A percentile compares a stretch with the other conserved stretches of the same genome.
phyloP scores from a whole-genome alignment of 2,797 vertebrate species.

The Hippoglossus hippoglossus region DNA sequence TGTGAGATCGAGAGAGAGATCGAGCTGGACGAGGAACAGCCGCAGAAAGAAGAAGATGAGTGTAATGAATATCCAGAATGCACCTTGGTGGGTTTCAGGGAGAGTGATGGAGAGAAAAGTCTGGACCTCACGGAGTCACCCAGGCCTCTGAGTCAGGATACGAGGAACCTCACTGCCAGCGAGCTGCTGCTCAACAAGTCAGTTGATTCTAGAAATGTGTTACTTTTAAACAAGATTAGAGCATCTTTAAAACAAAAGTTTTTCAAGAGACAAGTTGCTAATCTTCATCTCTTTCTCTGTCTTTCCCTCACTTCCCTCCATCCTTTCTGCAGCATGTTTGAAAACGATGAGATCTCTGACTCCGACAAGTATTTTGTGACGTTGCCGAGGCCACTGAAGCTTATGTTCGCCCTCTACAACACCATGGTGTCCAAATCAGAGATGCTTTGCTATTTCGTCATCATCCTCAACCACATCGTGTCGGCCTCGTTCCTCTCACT shows the following conservation, averaged over 20 bases:
- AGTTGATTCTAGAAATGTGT: slow-evolving; percentile 46
- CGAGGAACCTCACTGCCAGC: slow-evolving; percentile 80
- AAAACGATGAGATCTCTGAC: slow-evolving; percentile 77
- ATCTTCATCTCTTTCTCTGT: background rate
- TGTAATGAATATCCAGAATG: slow-evolving; percentile 33
- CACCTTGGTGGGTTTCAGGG: slow-evolving; percentile 35
- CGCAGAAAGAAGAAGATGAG: slow-evolving; percentile 46
- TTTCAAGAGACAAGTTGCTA: background rate
- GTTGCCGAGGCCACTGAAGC: slow-evolving; percentile 73
- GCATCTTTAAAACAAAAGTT: background rate
- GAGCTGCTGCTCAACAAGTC: slow-evolving; percentile 85
- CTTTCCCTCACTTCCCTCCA: background rate
- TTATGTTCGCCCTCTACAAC: slow-evolving; percentile 81
- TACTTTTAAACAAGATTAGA: background rate
- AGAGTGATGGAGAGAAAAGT: slow-evolving; percentile 60
- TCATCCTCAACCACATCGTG: slow-evolving; percentile 84
- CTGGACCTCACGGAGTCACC: slow-evolving; percentile 54
- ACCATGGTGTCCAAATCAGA: slow-evolving; percentile 81
- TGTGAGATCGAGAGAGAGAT: slow-evolving; percentile 8
- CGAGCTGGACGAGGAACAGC: slow-evolving; percentile 21
- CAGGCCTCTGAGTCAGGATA: slow-evolving; percentile 71
- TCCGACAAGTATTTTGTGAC: slow-evolving; percentile 76
- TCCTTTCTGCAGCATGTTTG: slow-evolving; percentile 71
- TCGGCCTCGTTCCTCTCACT: slow-evolving; percentile 81
- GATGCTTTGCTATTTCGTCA: slow-evolving; percentile 84